These are phyloP conservation scores for Sarotherodon lohbergeri DNA, from an alignment of 2,113 vertebrate species.

Conservation along the genomic window DNA sequence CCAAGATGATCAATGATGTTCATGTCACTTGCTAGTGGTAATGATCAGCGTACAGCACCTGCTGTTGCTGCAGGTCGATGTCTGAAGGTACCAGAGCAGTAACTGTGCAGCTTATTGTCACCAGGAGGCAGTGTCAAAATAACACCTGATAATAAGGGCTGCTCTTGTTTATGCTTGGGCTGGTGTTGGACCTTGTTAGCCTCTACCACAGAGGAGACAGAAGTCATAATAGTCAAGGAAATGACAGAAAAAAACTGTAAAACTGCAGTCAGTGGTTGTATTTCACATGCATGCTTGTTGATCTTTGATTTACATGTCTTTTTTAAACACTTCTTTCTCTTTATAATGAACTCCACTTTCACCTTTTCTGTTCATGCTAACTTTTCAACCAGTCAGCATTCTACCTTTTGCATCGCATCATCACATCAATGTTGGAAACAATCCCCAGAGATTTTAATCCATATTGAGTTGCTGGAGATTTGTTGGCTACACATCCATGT, in stretches of 20 bases:
- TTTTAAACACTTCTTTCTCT: neutral
- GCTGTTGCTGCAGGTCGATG: neutral
- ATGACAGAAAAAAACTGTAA: neutral
- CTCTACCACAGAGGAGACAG: neutral
- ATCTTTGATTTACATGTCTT: neutral
- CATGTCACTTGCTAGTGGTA: neutral
- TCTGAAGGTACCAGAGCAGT: neutral
- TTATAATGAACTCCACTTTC: neutral
- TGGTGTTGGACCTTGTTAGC: neutral
- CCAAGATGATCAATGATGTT: neutral
- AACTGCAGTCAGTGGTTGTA: neutral
- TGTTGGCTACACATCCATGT: neutral
- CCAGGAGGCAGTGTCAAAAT: neutral
- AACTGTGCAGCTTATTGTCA: neutral
- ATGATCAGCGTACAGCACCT: neutral
- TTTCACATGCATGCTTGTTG: neutral
- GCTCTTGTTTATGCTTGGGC: neutral
- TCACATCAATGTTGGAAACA: neutral
- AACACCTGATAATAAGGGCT: neutral
- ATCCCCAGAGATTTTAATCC: neutral
- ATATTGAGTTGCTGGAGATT: neutral
- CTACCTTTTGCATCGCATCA: neutral
- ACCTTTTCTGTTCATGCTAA: neutral
- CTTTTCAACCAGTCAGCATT: neutral
- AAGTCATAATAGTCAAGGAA: neutral